Percentiles rank a stretch among this genome's conserved stretches.
Evolutionary conservation across 2,888 invertebrate species (phyloP).

Genomic region (Ophioninae sp.): DNA sequence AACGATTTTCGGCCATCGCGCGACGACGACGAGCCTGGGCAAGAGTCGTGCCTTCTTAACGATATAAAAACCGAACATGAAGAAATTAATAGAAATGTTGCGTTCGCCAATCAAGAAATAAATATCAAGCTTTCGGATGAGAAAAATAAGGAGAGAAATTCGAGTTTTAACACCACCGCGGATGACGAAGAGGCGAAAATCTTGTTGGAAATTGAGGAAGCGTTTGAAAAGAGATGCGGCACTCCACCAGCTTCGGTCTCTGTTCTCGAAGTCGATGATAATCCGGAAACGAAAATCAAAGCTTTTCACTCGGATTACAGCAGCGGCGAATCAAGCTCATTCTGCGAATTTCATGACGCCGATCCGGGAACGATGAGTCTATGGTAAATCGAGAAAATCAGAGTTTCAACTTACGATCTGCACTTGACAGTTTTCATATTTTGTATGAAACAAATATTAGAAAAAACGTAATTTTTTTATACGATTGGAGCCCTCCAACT

Average conservation of each 20-base stretch:
- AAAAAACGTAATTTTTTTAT: neutral
- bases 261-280: conserved; percentile 4
- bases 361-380: conserved; percentile 10
- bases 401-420: neutral
- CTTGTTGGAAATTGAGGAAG: conserved; percentile 58
- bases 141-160: conserved; percentile 7
- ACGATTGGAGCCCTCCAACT: neutral
- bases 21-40: neutral
- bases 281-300: neutral
- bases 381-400: conserved; percentile 19
- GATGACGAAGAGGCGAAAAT: conserved; percentile 52
- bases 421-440: neutral
- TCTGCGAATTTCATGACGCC: conserved; percentile 37
- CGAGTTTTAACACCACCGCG: conserved; percentile 4
- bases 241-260: conserved; percentile 63
- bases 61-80: conserved; percentile 7
- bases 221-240: conserved; percentile 41
- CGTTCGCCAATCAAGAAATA: neutral
- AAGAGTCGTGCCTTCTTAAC: conserved; percentile 13
- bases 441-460: neutral
- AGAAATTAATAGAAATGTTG: neutral
- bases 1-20: conserved; percentile 8
- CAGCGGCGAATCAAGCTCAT: conserved; percentile 26
- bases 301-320: conserved; percentile 22
- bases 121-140: neutral